Base-by-base conservation (phyloP, 1,140 invertebrate genomes). In the Dinoponera quadriceps region DNA sequence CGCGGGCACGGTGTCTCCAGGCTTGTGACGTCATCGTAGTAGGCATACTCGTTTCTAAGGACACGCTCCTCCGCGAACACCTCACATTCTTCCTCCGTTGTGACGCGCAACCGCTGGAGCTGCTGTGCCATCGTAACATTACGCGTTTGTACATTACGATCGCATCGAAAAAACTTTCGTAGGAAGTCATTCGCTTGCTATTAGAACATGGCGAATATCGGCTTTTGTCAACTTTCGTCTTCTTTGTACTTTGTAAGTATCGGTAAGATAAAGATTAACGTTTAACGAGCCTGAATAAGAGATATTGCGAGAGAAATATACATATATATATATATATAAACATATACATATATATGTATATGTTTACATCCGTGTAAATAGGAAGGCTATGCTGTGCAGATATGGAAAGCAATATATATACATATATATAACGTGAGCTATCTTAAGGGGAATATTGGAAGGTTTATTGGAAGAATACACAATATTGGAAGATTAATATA, bases 171-270 rank as follows among this genome's bases (percentile, higher is more conserved):
- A 80, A 80, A 80, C 51, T 80, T 80, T 80, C 75, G 69, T 80
- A 80, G 75, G 57, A 49, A 80, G 75, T 80, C 75, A 80, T 80
- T 78, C 51, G 75, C 75, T 80, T 80, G 75, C 75, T 80, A 54
- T 44, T 80, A 80, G 51, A 13, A 75, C 48, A 63, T 16, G 59
- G 75, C 75, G 51, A 54, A 57, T 59, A 71, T 44, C 38, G 75
- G 75, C 75, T 80, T 80, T 80, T 80, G 65, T 80, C 63, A 80
- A 80, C 75, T 44, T 69, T 54, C 71, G 75, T 80, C 75, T 80
- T 80, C 75, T 80, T 80, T 80, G 65, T 80, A 80, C 65, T 80
- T 80, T 80, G 51, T 80, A 80, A 78, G 75, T 78, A 78, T 51
- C 22, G 22, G 3, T 69, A 69, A 78, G 49, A 25, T 68, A 78